phyloP scores from a whole-genome alignment of 2,797 vertebrate genomes.

The Protosalanx chinensis region DNA sequence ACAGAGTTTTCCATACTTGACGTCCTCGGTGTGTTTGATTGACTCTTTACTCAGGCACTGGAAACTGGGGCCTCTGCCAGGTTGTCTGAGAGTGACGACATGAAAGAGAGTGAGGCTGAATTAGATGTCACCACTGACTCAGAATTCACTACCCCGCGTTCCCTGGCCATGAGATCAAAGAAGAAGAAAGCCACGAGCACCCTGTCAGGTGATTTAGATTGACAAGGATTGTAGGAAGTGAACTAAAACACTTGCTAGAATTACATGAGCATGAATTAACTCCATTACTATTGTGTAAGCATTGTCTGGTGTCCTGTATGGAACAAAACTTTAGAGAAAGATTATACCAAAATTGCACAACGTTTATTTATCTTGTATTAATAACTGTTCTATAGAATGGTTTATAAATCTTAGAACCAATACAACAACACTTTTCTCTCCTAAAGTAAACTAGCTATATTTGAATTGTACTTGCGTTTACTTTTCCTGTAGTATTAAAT shows the following conservation, averaged over 20 bases:
- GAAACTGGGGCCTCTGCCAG: conserved; percentile 30
- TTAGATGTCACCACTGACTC: conserved; percentile 39
- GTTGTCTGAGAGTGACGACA: conserved; percentile 34
- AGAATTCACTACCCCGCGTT: conserved; percentile 25
- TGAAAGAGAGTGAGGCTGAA: conserved; percentile 48
- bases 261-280: not conserved
- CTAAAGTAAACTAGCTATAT: no score
- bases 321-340: not conserved
- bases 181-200: conserved; percentile 22
- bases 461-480: not conserved
- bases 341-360: not conserved
- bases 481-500: not conserved
- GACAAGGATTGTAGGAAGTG: not conserved
- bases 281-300: conserved; percentile 8
- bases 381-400: no score
- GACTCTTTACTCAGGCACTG: conserved; percentile 52
- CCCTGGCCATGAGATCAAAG: conserved; percentile 9
- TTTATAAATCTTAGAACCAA: no score
- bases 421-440: no score
- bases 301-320: conserved; percentile 10
- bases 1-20: not conserved
- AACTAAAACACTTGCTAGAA: not conserved
- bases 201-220: conserved; percentile 9
- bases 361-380: not conserved
- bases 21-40: not conserved